Base-by-base conservation (phyloP, 2,113 vertebrate genomes). In the Brienomyrus brachyistius region DNA sequence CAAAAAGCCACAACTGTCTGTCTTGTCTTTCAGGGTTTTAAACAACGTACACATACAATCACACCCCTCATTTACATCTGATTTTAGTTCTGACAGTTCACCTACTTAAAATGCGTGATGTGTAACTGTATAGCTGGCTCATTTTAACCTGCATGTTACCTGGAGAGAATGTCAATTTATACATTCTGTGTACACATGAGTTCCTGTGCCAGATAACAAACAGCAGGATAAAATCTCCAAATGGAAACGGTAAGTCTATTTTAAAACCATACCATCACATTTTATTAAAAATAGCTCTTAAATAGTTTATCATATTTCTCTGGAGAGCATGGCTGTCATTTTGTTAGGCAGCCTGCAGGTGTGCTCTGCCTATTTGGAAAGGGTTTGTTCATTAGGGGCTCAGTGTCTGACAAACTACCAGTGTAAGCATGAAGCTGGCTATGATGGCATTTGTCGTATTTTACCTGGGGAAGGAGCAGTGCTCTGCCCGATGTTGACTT, bases 341-440 rank as follows among this genome's bases (percentile, higher is more conserved):
- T 23, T 84, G 21, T 84, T 47, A 84, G 21, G 43, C 82, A 84
- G 82, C 45, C 82, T 84, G 82, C 82, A 84, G 82, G 45, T 84
- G 82, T 23, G 21, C 21, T 45, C 19, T 84, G 82, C 82, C 23
- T 84, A 4, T 84, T 84, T 84, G 43, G 45, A 48, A 45, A 47
- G 45, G 82, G 43, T 84, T 45, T 84, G 82, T 48, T 84, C 82
- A 84, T 84, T 84, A 84, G 82, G 82, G 82, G 21, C 19, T 84
- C 35, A 2, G 35, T 80, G 45, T 48, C 82, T 84, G 82, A 84
- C 82, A 84, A n/a, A 48, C 45, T 48, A 47, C 23, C 3, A 48
- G 35, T 80, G 74, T 80, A 80, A 80, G 74, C 74, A 80, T 5
- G 31, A 80, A 80, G 35, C 74, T 80, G 70, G 74, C 35, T 80